Percentiles rank a stretch among this genome's conserved stretches.
Evolutionary conservation across 2,113 vertebrate genomes (phyloP).

Genomic region (Telmatochromis brichardi): DNA sequence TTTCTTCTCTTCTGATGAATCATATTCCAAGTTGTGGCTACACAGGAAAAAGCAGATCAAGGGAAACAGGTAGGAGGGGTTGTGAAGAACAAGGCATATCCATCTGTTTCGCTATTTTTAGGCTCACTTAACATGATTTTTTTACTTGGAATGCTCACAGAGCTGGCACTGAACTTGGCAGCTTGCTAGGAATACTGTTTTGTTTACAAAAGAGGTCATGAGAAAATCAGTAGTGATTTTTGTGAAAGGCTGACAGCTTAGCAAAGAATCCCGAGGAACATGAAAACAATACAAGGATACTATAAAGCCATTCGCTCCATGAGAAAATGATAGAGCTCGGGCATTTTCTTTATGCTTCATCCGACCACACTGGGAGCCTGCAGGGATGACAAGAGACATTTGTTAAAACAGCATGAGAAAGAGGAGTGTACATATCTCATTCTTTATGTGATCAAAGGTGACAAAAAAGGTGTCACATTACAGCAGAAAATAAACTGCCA

Average conservation of each 20-base stretch:
- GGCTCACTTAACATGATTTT: not conserved
- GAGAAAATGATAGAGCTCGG: constrained; percentile 72
- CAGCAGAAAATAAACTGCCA: not conserved
- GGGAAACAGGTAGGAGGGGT: constrained; percentile 20
- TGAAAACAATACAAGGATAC: constrained; percentile 66
- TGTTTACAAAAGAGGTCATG: constrained; percentile 21
- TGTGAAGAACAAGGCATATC: not conserved
- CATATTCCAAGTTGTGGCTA: constrained; percentile 76
- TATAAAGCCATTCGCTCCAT: constrained; percentile 73
- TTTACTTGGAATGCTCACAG: not conserved
- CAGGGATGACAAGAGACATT: not conserved
- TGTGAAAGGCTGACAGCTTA: not conserved
- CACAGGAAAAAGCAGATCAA: constrained; percentile 39
- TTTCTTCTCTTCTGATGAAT: constrained; percentile 68
- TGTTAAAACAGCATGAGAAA: constrained; percentile 10
- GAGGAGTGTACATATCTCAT: not conserved
- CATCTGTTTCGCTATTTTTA: constrained; percentile 5
- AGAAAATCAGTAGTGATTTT: not conserved
- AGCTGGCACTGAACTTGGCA: constrained; percentile 1
- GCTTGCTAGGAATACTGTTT: not conserved
- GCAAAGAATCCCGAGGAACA: not conserved
- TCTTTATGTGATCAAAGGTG: not conserved
- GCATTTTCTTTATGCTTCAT: constrained; percentile 79
- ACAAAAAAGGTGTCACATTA: not conserved
- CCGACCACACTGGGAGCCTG: constrained; percentile 78